These are phyloP conservation scores for Echinometra lucunter DNA, from an alignment of 53 echinoderm and acorn worm species.

Conservation along the genomic window DNA sequence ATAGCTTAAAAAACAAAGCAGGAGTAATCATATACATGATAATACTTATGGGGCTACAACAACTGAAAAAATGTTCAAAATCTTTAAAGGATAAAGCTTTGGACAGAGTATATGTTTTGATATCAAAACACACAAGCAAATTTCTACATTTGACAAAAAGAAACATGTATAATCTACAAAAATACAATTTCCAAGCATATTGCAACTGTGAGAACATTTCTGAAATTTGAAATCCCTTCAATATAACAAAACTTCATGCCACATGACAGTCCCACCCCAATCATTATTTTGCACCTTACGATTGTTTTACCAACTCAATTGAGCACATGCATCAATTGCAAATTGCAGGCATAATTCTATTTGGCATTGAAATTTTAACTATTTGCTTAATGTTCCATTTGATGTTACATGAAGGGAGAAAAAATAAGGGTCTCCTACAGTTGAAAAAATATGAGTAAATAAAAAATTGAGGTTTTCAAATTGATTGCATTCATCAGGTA, in stretches of 20 bases:
- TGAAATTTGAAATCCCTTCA: background rate
- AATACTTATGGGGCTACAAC: background rate
- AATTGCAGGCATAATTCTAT: background rate
- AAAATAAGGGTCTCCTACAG: background rate
- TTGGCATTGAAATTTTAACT: background rate
- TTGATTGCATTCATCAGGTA: background rate
- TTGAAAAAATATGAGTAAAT: background rate
- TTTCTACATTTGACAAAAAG: background rate
- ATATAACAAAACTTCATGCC: background rate
- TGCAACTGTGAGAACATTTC: conserved; percentile 4
- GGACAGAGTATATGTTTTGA: background rate
- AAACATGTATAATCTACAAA: background rate
- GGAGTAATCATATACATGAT: background rate
- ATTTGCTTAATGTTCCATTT: background rate
- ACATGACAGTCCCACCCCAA: background rate
- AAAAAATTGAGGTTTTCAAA: background rate
- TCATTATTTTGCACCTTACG: background rate
- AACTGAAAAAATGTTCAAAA: background rate
- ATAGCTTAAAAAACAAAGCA: background rate
- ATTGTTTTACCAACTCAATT: background rate
- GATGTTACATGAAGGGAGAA: background rate
- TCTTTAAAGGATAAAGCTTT: background rate
- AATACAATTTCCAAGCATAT: background rate
- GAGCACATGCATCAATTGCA: background rate
- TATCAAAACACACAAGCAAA: background rate